phyloP scores from a whole-genome alignment of 2,888 invertebrate species.

The Diarsia dahlii region DNA sequence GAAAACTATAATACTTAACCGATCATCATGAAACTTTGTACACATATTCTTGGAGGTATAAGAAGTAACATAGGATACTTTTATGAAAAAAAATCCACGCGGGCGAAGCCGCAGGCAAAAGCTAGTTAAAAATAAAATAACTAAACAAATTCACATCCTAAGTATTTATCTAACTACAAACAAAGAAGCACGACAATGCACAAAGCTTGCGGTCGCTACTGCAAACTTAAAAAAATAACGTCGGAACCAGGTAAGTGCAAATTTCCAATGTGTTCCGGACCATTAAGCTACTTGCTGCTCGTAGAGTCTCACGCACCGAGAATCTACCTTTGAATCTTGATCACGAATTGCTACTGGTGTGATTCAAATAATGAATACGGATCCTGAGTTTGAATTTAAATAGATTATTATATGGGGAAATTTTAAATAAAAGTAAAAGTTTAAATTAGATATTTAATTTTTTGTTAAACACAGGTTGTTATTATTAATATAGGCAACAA shows the following conservation, averaged over 20 bases:
- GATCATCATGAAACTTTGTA: too few species aligned
- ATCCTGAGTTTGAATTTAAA: conserved; percentile 2
- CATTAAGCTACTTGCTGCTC: conserved; percentile 81
- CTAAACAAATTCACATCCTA: conserved; percentile 28
- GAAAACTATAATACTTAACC: too few species aligned
- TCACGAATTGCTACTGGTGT: conserved; percentile 42
- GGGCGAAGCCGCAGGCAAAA: too few species aligned
- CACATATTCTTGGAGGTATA: too few species aligned
- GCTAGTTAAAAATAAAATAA: neutral
- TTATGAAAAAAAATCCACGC: too few species aligned
- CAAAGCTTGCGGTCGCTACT: conserved; percentile 49
- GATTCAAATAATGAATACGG: conserved; percentile 39
- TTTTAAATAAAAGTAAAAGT: neutral
- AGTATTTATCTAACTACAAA: conserved; percentile 43
- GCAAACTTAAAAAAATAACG: conserved; percentile 58
- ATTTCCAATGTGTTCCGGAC: conserved; percentile 82
- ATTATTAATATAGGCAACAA: neutral
- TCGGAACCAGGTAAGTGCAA: conserved; percentile 73
- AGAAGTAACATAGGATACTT: too few species aligned
- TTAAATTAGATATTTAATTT: neutral
- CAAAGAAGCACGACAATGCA: conserved; percentile 47
- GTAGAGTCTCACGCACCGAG: conserved; percentile 74
- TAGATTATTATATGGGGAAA: neutral
- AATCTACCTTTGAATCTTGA: conserved; percentile 72
- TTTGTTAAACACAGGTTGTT: too few species aligned